A percentile compares a stretch with the other conserved stretches of the same genome.
Conservation (phyloP, 2,797 vertebrate species). For the Margarornis squamiger region DNA sequence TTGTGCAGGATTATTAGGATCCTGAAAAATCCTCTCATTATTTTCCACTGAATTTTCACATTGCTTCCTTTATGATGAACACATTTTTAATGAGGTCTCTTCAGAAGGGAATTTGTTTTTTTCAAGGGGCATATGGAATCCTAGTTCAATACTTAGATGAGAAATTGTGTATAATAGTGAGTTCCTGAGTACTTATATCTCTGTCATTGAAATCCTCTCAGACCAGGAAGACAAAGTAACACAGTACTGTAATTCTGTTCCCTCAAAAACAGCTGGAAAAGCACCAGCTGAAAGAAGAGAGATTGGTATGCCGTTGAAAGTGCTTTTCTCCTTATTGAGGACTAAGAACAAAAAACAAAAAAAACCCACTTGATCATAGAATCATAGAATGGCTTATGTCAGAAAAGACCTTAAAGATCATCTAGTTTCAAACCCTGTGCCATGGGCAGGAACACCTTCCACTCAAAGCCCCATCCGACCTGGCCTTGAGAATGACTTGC, state of each 20-base stretch:
- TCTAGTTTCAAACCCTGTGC: background rate
- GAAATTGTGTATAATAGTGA: background rate
- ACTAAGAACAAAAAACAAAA: background rate
- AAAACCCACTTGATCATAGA: too few relatives aligned
- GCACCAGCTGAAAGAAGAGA: background rate
- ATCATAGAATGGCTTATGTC: background rate
- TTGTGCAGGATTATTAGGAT: background rate
- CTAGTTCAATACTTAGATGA: background rate
- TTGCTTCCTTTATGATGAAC: background rate
- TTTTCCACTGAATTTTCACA: background rate
- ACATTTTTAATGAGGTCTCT: background rate
- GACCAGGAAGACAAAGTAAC: background rate
- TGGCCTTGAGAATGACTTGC: background rate
- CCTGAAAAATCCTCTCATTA: background rate
- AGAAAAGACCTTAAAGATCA: background rate
- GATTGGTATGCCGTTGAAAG: background rate
- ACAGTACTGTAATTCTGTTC: background rate
- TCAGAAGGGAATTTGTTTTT: background rate
- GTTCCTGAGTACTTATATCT: background rate
- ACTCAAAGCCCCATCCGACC: background rate
- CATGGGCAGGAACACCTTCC: background rate
- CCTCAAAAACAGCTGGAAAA: background rate
- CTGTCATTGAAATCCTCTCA: background rate
- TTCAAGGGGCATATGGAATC: background rate
- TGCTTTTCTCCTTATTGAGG: background rate